Conservation (phyloP, 92 coral and sea anemone genomes). For the Nematostella vectensis region DNA sequence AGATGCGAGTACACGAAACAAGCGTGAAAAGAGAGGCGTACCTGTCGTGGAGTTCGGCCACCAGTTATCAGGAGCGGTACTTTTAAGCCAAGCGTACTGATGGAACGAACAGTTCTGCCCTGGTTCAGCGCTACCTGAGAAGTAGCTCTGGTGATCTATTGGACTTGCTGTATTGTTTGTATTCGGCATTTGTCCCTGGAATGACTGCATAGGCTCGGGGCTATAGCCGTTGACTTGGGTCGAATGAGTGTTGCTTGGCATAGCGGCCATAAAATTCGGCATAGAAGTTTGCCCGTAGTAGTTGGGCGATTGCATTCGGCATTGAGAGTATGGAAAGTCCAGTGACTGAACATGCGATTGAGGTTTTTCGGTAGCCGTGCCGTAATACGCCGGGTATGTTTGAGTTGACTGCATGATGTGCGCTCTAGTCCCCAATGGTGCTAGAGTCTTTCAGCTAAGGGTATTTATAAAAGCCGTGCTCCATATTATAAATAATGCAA, state of each 20-base stretch:
- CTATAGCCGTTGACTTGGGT: conserved; percentile 80
- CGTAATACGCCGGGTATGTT: conserved; percentile 81
- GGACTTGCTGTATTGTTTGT: conserved; percentile 65
- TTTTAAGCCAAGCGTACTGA: conserved; percentile 97
- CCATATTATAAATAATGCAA: conserved; percentile 91
- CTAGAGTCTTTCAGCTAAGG: conserved; percentile 59
- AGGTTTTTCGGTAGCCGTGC: conserved; percentile 60
- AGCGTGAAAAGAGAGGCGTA: conserved; percentile 20
- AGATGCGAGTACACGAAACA: conserved; percentile 30
- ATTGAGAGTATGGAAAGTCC: conserved; percentile 92
- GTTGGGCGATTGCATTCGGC: conserved; percentile 99
- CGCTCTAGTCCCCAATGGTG: conserved; percentile 72
- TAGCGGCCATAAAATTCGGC: conserved; percentile 87
- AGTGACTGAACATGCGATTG: conserved; percentile 58
- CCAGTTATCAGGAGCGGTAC: conserved; percentile 90
- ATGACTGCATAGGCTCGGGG: conserved; percentile 66
- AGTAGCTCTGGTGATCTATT: conserved; percentile 71
- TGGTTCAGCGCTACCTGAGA: conserved; percentile 47
- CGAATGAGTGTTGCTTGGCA: conserved; percentile 75
- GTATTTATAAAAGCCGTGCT: conserved; percentile 91
- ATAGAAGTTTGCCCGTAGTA: conserved; percentile 82
- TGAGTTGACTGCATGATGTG: conserved; percentile 99
- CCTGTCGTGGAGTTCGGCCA: conserved; percentile 76
- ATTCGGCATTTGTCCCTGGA: conserved; percentile 68
- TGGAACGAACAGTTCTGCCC: conserved; percentile 84